phyloP scores from a whole-genome alignment of 2,797 vertebrate species.

The Acanthiza pusilla region DNA sequence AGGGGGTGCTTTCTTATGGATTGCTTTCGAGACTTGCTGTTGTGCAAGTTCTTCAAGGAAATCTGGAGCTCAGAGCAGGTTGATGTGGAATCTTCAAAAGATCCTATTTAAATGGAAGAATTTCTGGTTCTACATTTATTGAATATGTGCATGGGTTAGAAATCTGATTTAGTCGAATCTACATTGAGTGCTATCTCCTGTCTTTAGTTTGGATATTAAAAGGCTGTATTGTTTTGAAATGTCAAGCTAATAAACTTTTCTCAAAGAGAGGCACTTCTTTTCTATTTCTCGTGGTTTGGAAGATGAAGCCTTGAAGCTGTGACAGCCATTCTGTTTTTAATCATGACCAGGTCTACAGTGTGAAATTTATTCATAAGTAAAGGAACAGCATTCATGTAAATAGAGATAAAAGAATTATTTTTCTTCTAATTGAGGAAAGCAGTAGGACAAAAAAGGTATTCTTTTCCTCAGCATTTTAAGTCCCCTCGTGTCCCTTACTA shows the following conservation, averaged over 20 bases:
- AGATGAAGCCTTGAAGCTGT: not conserved
- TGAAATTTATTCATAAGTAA: not conserved
- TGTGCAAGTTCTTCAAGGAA: not conserved
- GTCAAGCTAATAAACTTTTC: constrained; percentile 18
- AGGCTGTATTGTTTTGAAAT: constrained; percentile 21
- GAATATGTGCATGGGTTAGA: not conserved
- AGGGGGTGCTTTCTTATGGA: not conserved
- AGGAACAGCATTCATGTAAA: not conserved
- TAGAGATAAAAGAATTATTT: not conserved
- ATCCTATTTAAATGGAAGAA: not conserved
- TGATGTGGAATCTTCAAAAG: not conserved
- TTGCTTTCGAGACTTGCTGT: not conserved
- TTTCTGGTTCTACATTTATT: not conserved
- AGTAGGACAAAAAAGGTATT: not conserved
- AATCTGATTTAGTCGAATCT: not conserved
- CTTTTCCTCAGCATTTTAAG: not conserved
- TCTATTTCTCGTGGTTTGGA: constrained; percentile 8
- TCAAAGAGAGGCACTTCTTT: not conserved
- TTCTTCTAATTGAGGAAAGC: not conserved
- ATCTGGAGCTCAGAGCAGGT: not conserved
- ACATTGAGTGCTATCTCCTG: not conserved
- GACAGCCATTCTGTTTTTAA: not conserved
- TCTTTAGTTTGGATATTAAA: constrained; percentile 28
- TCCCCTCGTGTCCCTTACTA: not conserved
- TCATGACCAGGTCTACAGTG: not conserved